Evolutionary conservation across 2,888 invertebrate genomes (phyloP), one percentile per base, ranked within the genome.

Genomic region (Laspeyria flexula): DNA sequence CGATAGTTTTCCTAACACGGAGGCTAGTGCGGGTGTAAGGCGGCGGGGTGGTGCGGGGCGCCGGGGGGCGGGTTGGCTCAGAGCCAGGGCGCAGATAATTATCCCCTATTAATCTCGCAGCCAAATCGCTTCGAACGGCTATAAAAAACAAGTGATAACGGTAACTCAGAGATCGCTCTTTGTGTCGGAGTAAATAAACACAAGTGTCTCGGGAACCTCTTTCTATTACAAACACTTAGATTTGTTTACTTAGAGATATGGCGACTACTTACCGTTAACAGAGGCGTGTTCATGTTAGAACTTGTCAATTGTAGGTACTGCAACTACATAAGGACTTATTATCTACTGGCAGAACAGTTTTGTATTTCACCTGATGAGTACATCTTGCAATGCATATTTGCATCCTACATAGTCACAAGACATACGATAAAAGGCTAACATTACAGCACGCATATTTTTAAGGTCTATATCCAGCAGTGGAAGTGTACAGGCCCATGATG

Each of bases 21-120:
- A 13, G 52, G 34, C n/a, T 6, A 30, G 10, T 38, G 33, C n/a
- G 34, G 29, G 38, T 9, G 37, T n/a, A 15, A 10, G 29, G 43
- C 13, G 21, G 15, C 39, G 13, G 43, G 11, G 47, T 30, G 13
- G 23, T 47, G 25, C 18, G 43, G 34, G 43, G 45, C 29, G 39
- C 47, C 13, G 45, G 49, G 39, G 39, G 37, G 9, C 0, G 35
- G 44, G 37, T 59, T 83, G 84, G 85, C 82, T 46, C 46, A 15
- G 43, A 48, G 82, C 85, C 85, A 83, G 71, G 62, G 65, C 63
- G 60, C 73, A 72, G 76, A 82, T 85, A 84, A 85, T 84, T 82
- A 85, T 84, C 83, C 77, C 73, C 79, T 78, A 85, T 85, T 85
- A 85, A 85, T 85, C 82, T 83, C 70, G 50, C 62, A 71, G 77